Evolutionary conservation across 2,797 vertebrate species (phyloP).

Genomic region (Tamandua tetradactyla): DNA sequence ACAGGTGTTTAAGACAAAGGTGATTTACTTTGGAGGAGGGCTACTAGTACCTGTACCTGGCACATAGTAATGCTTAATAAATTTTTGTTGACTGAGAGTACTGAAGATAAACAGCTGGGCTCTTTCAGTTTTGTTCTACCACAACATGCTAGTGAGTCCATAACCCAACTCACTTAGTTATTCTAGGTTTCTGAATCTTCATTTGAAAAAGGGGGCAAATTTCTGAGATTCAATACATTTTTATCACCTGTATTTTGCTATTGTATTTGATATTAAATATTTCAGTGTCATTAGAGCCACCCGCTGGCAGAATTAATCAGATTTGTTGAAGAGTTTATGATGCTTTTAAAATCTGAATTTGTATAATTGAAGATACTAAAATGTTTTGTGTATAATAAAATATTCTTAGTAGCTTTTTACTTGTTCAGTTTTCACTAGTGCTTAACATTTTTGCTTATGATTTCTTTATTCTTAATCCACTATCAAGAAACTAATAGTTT

Average conservation of each 20-base stretch:
- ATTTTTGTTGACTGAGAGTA: neutral
- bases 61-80: neutral
- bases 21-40: neutral
- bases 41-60: neutral
- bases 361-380: conserved; percentile 10
- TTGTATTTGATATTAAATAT: conserved; percentile 19
- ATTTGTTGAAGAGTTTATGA: conserved; percentile 15
- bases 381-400: conserved; percentile 53
- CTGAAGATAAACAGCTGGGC: neutral
- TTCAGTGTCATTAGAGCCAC: conserved; percentile 76
- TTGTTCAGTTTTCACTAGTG: neutral
- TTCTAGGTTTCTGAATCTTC: conserved; percentile 26
- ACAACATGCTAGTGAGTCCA: neutral
- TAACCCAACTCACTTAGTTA: neutral
- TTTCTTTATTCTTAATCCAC: neutral
- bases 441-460: conserved; percentile 37
- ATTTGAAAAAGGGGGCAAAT: conserved; percentile 48
- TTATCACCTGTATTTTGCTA: conserved; percentile 22
- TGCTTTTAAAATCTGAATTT: conserved; percentile 48
- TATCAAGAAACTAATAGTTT: conserved; percentile 29
- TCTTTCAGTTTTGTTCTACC: neutral
- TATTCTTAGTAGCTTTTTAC: conserved; percentile 45
- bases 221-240: conserved; percentile 38
- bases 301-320: conserved; percentile 74
- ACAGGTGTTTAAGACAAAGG: neutral